These are phyloP conservation scores for Scopus umbretta DNA, from an alignment of 2,113 vertebrate genomes.

Conservation along the genomic window DNA sequence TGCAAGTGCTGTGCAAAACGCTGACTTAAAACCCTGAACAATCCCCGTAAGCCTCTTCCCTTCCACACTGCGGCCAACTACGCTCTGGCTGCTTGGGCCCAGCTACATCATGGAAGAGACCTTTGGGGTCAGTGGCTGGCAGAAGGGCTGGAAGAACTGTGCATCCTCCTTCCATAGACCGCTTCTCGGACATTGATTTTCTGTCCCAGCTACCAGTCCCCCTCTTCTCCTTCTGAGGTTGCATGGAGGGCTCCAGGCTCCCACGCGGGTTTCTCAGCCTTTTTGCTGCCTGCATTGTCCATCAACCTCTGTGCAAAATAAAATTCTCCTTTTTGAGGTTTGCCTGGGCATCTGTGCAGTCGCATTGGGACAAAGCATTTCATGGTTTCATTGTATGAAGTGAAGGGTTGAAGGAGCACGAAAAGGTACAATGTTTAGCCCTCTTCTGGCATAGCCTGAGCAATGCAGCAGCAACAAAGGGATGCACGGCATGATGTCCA, in stretches of 20 bases:
- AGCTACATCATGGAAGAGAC: fast-evolving
- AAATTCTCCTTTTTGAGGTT: not conserved
- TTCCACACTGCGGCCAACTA: not conserved
- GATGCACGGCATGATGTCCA: not conserved
- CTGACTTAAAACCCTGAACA: not conserved
- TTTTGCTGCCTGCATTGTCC: not conserved
- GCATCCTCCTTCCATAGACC: not conserved
- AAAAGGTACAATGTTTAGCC: not conserved
- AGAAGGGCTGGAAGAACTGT: not conserved
- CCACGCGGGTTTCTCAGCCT: not conserved
- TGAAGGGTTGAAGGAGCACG: not conserved
- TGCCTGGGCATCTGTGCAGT: not conserved
- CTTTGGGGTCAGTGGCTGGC: not conserved
- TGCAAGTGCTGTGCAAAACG: not conserved
- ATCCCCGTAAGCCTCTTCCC: not conserved
- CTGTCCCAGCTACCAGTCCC: not conserved
- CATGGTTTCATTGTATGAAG: not conserved
- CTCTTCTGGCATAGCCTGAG: not conserved
- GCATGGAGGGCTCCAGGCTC: not conserved
- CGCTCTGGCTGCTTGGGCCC: not conserved
- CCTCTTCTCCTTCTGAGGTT: not conserved
- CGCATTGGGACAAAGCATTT: not conserved
- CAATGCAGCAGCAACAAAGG: conserved; percentile 22
- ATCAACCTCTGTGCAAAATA: not conserved
- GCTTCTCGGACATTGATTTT: not conserved